These are phyloP conservation scores for Reticulitermes speratus DNA, from an alignment of 1,140 invertebrate species.

Conservation along the genomic window DNA sequence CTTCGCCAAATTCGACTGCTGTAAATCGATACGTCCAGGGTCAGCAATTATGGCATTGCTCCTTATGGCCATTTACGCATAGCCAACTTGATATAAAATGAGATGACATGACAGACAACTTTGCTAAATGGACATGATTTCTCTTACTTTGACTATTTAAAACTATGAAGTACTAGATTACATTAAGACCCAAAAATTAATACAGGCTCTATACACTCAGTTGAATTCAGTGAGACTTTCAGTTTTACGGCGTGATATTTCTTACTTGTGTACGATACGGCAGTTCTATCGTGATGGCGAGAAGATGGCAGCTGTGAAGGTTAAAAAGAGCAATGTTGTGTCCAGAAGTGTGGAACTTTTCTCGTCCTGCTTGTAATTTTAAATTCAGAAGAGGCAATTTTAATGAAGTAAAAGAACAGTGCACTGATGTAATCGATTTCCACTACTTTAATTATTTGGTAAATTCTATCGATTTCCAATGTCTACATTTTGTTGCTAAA, in stretches of 20 bases:
- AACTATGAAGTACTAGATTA: no score
- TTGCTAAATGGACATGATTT: no score
- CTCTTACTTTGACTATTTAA: no score
- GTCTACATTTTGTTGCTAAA: not conserved
- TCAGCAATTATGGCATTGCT: not conserved
- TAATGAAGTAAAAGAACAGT: conserved; percentile 35
- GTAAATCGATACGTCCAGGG: not conserved
- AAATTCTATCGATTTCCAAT: conserved; percentile 37
- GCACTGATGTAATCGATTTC: conserved; percentile 40
- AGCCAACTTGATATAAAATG: no score
- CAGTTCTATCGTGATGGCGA: no score
- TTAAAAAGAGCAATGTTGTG: conserved; percentile 31
- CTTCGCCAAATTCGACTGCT: not conserved
- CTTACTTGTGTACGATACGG: no score
- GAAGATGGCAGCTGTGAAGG: not conserved
- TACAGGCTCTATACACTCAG: no score
- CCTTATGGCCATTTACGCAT: no score
- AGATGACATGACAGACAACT: no score
- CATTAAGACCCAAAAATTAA: no score
- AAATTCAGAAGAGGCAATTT: conserved; percentile 40
- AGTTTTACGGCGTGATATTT: no score
- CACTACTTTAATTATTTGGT: conserved; percentile 57
- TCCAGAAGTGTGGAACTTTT: conserved; percentile 56
- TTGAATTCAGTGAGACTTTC: no score
- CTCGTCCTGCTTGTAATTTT: conserved; percentile 46